Evolutionary conservation across 2,113 vertebrate genomes (phyloP).

Genomic region (Megalops atlanticus): DNA sequence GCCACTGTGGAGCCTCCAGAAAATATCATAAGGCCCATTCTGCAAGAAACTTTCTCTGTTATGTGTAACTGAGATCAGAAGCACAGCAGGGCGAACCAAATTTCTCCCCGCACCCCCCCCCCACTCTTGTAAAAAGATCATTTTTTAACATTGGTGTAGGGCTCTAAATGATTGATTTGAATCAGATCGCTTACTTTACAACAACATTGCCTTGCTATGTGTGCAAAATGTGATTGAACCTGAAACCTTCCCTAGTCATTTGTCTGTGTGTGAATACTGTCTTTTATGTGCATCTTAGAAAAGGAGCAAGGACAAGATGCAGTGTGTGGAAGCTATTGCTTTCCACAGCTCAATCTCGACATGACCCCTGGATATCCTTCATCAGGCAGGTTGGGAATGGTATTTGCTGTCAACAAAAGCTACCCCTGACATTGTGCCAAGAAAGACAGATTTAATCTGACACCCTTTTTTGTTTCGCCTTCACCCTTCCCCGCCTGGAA

Average conservation of each 20-base stretch:
- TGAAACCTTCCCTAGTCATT: not conserved
- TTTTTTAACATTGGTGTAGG: too few species aligned
- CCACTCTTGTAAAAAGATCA: too few species aligned
- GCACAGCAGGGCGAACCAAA: not conserved
- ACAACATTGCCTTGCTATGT: not conserved
- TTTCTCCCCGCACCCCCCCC: not conserved
- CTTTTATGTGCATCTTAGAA: not conserved
- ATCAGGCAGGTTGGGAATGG: not conserved
- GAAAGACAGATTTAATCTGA: not conserved
- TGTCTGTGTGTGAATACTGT: not conserved
- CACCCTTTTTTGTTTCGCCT: not conserved
- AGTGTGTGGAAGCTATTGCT: too few species aligned
- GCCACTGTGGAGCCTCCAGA: too few species aligned
- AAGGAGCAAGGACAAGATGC: not conserved
- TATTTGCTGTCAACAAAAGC: not conserved
- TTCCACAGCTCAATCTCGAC: too few species aligned
- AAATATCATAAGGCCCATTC: not conserved
- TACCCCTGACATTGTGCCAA: not conserved
- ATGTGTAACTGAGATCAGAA: not conserved
- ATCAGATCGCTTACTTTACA: too few species aligned
- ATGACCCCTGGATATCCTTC: too few species aligned
- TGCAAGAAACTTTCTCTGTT: not conserved
- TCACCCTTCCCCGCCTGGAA: too few species aligned
- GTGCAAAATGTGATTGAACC: not conserved
- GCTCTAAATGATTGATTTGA: too few species aligned